Conservation (phyloP, 2,113 vertebrate genomes). For the Nerophis lumbriciformis region DNA sequence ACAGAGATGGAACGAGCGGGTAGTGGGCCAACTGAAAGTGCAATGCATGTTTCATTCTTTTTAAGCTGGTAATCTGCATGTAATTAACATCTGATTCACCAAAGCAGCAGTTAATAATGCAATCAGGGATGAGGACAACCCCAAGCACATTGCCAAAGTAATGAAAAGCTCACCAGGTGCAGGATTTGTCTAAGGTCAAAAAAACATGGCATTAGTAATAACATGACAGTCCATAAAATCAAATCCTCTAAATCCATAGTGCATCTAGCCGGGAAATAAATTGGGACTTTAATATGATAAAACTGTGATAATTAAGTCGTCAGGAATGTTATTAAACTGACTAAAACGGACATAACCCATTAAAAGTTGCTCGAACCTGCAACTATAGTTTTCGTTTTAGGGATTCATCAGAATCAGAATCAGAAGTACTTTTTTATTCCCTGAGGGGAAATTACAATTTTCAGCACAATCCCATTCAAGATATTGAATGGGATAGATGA, state of each 20-base stretch:
- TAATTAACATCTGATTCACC: conserved; percentile 55
- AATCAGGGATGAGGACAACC: conserved; percentile 39
- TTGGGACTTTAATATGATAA: conserved; percentile 26
- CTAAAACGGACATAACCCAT: conserved; percentile 11
- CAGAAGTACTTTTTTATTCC: too few species aligned
- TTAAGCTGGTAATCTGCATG: conserved; percentile 41
- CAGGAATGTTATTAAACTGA: conserved; percentile 10
- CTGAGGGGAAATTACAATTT: too few species aligned
- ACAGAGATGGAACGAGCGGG: neutral
- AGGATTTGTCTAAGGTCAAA: conserved; percentile 25
- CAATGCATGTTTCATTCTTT: conserved; percentile 14
- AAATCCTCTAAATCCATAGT: conserved; percentile 27
- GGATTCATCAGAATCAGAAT: too few species aligned
- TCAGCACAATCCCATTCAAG: too few species aligned
- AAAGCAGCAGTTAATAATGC: conserved; percentile 44
- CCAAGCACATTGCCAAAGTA: conserved; percentile 13
- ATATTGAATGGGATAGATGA: too few species aligned
- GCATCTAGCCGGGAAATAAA: conserved; percentile 32
- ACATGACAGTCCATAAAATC: conserved; percentile 33
- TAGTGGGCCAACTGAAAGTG: conserved; percentile 4
- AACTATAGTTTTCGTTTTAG: conserved; percentile 2
- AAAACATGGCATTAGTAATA: conserved; percentile 10
- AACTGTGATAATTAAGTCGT: conserved; percentile 30
- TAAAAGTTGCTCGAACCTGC: conserved; percentile 1
- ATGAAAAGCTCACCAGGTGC: conserved; percentile 26